Base-by-base conservation (phyloP, 2,888 invertebrate genomes). In the Ceratothoa steindachneri region DNA sequence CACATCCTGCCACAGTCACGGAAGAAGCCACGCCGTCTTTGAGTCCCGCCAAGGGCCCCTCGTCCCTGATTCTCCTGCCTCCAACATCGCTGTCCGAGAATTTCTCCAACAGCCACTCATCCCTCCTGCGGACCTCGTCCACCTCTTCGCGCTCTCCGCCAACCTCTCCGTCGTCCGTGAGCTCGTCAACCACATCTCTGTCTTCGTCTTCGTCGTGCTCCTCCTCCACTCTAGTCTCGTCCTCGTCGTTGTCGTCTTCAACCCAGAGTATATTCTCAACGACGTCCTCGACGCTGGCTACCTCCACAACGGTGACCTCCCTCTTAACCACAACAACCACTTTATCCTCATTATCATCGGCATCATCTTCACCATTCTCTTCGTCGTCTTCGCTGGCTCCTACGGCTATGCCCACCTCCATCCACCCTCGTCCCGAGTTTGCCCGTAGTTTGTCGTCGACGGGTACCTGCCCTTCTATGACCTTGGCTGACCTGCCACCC, bases 381-480 rank as follows among this genome's bases (percentile, higher is more conserved):
- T 24, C 70, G 29, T 24, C 67, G 64, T 30, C 30, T 51, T n/a
- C 66, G 64, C 30, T 69, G 19, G 28, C 29, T 22, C 1, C 66
- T 9, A n/a, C 71, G 24, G 12, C 71, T 24, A 52, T 67, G n/a
- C 66, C 69, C 30, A 30, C 53, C 71, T 24, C 29, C 53, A 30
- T 52, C 67, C 7, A 30, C 70, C n/a, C 24, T 69, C 69, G 64
- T 15, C 53, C 88, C 88, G 60, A 88, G 88, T 81, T 88, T 73
- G 4, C 22, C 51, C 31, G 30, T 53, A 22, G 9, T 66, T 9
- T 31, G 19, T 29, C 55, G 29, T 60, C 41, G 24, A 53, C 70
- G 22, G 65, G 75, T 55, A 70, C 81, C 53, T 74, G 72, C 19
- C 75, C 75, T 28, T 71, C 73, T 24, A 71, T 73, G 73, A 67